Evolutionary conservation across 2,888 invertebrate species (phyloP).

Genomic region (Fragum sueziense): DNA sequence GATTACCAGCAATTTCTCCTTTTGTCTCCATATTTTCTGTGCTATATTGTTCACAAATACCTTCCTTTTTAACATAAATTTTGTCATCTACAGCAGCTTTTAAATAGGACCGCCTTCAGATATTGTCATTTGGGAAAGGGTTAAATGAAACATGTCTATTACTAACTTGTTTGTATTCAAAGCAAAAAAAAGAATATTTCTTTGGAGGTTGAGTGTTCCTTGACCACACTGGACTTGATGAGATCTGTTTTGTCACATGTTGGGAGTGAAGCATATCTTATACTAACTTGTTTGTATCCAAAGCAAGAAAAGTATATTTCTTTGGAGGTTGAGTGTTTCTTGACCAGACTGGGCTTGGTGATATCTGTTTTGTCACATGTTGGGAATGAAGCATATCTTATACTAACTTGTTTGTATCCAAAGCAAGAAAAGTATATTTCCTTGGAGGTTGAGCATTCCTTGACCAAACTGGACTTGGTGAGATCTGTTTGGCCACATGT

Average conservation of each 20-base stretch:
- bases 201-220: slow-evolving; percentile 86
- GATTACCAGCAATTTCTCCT: too few species aligned
- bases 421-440: slow-evolving; percentile 51
- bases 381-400: slow-evolving; percentile 84
- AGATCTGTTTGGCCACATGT: slow-evolving; percentile 90
- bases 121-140: too few species aligned
- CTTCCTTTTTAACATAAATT: too few species aligned
- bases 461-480: slow-evolving; percentile 92
- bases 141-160: too few species aligned
- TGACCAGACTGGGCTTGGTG: slow-evolving; percentile 92
- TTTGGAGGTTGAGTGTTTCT: slow-evolving; percentile 86
- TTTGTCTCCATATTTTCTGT: too few species aligned
- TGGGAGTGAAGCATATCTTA: slow-evolving; percentile 86
- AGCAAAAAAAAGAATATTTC: slow-evolving; percentile 53
- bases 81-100: too few species aligned
- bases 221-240: slow-evolving; percentile 92
- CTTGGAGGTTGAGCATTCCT: slow-evolving; percentile 86
- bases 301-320: slow-evolving; percentile 51
- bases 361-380: slow-evolving; percentile 90
- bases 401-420: slow-evolving; percentile 48
- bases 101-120: too few species aligned
- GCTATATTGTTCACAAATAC: too few species aligned
- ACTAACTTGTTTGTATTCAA: slow-evolving; percentile 48
- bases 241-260: slow-evolving; percentile 90
- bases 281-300: slow-evolving; percentile 48